Conservation (phyloP, 64 coral and sea anemone species). For the Catalaphyllia jardinei region DNA sequence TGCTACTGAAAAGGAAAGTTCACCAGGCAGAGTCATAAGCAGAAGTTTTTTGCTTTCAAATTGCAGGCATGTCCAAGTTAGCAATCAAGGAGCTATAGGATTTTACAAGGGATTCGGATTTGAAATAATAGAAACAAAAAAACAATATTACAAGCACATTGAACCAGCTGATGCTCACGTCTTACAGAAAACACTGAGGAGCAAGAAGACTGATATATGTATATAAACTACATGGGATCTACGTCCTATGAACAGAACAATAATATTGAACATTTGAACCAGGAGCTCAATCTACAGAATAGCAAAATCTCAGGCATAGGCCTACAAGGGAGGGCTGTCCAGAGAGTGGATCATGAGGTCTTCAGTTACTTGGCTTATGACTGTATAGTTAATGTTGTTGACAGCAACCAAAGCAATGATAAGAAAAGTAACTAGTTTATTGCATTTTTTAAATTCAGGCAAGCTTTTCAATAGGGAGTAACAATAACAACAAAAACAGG, state of each 20-base stretch:
- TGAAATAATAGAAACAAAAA: constrained; percentile 99
- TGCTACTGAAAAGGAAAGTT: background rate
- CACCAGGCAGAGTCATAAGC: background rate
- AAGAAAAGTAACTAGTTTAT: too few species aligned
- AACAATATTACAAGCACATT: constrained; percentile 98
- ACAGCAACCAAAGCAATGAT: too few species aligned
- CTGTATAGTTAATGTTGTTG: too few species aligned
- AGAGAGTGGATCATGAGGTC: too few species aligned
- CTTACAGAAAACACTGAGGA: constrained; percentile 90
- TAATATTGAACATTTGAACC: too few species aligned
- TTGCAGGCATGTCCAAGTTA: constrained; percentile 98
- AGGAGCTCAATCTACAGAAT: too few species aligned
- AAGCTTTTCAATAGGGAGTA: too few species aligned
- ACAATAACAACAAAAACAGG: too few species aligned
- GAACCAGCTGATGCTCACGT: constrained; percentile 98
- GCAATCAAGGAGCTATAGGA: constrained; percentile 95
- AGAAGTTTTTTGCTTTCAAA: background rate
- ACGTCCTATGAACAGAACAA: background rate
- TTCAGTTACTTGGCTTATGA: too few species aligned
- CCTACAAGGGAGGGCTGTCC: too few species aligned
- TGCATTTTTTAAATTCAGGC: too few species aligned
- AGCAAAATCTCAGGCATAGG: too few species aligned
- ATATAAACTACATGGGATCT: background rate
- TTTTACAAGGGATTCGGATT: constrained; percentile 97
- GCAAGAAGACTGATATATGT: constrained; percentile 61